These are phyloP conservation scores for Caranx melampygus DNA, from an alignment of 2,113 vertebrate genomes.

Conservation along the genomic window DNA sequence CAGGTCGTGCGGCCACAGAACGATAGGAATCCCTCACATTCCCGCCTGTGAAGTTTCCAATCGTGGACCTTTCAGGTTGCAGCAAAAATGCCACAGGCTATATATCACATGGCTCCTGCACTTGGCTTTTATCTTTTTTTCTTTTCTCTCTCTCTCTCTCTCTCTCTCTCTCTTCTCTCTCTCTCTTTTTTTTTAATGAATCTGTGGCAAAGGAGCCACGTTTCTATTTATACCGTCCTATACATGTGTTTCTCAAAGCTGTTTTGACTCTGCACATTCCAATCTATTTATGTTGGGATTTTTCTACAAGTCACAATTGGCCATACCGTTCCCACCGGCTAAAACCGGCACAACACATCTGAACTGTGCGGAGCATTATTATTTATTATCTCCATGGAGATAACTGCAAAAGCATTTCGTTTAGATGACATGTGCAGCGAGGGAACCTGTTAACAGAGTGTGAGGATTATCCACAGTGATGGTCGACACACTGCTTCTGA, in stretches of 20 bases:
- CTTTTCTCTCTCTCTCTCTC: slow-evolving; percentile 63
- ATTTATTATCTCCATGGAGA: background rate
- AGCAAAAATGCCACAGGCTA: slow-evolving; percentile 47
- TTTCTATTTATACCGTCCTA: slow-evolving; percentile 73
- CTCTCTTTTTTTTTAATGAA: slow-evolving; percentile 60
- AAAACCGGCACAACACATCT: slow-evolving; percentile 5
- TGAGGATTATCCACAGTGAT: background rate
- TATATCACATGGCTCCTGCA: slow-evolving; percentile 48
- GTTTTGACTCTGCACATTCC: slow-evolving; percentile 78
- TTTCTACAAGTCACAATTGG: slow-evolving; percentile 51
- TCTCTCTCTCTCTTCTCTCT: slow-evolving; percentile 61
- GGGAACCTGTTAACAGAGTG: background rate
- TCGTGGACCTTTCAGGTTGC: slow-evolving; percentile 54
- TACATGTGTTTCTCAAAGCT: slow-evolving; percentile 57
- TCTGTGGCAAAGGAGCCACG: slow-evolving; percentile 67
- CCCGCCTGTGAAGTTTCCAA: slow-evolving; percentile 55
- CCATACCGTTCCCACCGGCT: slow-evolving; percentile 13
- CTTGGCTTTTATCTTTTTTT: slow-evolving; percentile 65
- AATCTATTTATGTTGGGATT: slow-evolving; percentile 70
- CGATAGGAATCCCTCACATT: slow-evolving; percentile 70
- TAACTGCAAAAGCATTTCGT: background rate
- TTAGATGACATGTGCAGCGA: background rate
- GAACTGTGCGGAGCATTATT: background rate
- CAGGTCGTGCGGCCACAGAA: slow-evolving; percentile 45
- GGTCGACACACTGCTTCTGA: background rate